phyloP scores from a whole-genome alignment of 1,140 invertebrate genomes.

The Sitophilus oryzae region DNA sequence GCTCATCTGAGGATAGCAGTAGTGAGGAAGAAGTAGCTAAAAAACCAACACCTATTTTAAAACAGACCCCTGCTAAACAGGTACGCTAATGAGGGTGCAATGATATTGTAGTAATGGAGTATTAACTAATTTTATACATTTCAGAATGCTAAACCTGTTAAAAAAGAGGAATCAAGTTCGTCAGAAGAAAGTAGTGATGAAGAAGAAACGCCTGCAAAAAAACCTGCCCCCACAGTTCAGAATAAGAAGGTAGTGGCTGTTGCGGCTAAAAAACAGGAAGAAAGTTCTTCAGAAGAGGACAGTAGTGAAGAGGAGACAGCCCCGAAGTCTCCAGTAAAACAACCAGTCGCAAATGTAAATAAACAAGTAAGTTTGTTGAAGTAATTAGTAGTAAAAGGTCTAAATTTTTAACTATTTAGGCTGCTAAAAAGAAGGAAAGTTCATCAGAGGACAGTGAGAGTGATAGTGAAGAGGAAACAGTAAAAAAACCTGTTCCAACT shows the following conservation, averaged over 20 bases:
- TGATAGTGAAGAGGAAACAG: constrained; percentile 36
- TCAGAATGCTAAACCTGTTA: neutral
- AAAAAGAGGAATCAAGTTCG: constrained; percentile 18
- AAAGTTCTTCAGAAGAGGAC: constrained; percentile 1
- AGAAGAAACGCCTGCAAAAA: constrained; percentile 8
- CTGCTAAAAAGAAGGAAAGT: constrained; percentile 30
- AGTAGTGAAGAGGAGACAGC: neutral
- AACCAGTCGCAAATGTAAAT: too few species aligned
- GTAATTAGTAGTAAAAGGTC: too few species aligned
- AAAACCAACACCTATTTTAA: neutral
- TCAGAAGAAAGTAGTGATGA: constrained; percentile 18
- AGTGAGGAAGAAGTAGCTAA: constrained; percentile 27
- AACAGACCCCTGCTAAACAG: neutral
- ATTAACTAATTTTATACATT: neutral
- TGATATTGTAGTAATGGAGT: too few species aligned
- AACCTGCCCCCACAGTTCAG: neutral
- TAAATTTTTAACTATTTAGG: neutral
- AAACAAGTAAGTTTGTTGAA: too few species aligned
- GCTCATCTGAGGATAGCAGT: constrained; percentile 35
- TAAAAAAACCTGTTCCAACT: constrained; percentile 1
- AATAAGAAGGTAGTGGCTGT: neutral
- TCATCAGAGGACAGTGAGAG: constrained; percentile 33
- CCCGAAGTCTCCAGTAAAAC: too few species aligned
- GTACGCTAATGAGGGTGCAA: too few species aligned
- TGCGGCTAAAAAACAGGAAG: neutral